phyloP scores from a whole-genome alignment of 2,888 invertebrate genomes.

The Scelioninae gen. 1 region DNA sequence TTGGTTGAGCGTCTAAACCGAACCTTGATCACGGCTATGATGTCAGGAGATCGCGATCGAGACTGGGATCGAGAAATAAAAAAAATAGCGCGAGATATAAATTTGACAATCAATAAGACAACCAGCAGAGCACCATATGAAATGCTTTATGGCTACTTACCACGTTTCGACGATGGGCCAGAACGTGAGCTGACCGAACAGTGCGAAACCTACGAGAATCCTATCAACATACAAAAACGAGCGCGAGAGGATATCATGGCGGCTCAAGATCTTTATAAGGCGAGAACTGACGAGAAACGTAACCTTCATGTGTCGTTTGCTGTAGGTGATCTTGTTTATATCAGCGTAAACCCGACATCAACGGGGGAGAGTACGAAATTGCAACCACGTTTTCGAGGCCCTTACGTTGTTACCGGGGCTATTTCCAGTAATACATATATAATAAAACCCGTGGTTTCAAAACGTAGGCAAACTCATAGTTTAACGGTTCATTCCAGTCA shows the following conservation, averaged over 20 bases:
- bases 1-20: too few relatives aligned
- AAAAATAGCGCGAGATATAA: not conserved
- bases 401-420: constrained; percentile 21
- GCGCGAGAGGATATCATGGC: not conserved
- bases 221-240: not conserved
- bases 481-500: constrained; percentile 17
- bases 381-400: constrained; percentile 24
- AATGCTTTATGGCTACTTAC: not conserved
- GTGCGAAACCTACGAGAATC: not conserved
- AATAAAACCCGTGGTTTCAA: not conserved
- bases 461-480: not conserved
- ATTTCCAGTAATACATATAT: constrained; percentile 40
- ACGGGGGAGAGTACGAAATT: not conserved
- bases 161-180: not conserved
- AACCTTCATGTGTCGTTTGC: not conserved
- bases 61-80: not conserved
- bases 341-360: not conserved
- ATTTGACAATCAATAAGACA: not conserved
- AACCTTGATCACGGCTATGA: too few relatives aligned
- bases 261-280: not conserved
- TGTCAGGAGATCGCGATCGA: too few relatives aligned
- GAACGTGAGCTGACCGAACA: not conserved
- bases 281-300: not conserved
- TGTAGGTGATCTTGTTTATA: constrained; percentile 25
- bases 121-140: not conserved